Conservation (phyloP, 2,888 invertebrate species). For the Alloplasta piceator region DNA sequence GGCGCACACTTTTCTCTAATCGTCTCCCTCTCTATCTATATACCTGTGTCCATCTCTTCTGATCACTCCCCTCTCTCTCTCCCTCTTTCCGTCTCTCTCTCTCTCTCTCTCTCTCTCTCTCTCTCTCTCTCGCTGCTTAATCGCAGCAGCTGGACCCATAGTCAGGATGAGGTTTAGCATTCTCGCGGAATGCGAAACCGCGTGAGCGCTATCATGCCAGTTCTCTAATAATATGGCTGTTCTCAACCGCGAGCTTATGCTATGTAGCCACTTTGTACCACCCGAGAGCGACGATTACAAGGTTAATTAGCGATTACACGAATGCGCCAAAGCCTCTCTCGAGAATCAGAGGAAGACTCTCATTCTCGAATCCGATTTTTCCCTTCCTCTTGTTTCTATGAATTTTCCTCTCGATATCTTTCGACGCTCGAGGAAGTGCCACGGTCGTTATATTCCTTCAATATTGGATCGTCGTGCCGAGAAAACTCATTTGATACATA, state of each 20-base stretch:
- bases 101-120: slow-evolving; percentile 5
- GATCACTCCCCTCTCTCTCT: slow-evolving; percentile 5
- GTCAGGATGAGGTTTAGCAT: slow-evolving; percentile 34
- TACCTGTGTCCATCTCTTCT: neutral
- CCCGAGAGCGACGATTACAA: slow-evolving; percentile 61
- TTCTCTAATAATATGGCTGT: slow-evolving; percentile 57
- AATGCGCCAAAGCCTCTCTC: too few relatives aligned
- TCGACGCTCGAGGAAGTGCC: slow-evolving; percentile 24
- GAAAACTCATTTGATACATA: slow-evolving; percentile 11
- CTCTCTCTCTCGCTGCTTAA: slow-evolving; percentile 15
- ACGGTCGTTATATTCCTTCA: slow-evolving; percentile 29
- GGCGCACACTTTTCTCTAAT: slow-evolving; percentile 7
- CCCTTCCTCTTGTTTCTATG: slow-evolving; percentile 16
- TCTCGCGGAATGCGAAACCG: slow-evolving; percentile 63
- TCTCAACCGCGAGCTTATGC: slow-evolving; percentile 53
- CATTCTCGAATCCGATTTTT: neutral
- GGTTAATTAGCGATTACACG: slow-evolving; percentile 64
- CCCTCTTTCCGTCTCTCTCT: slow-evolving; percentile 10
- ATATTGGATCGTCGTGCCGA: slow-evolving; percentile 6
- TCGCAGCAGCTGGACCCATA: slow-evolving; percentile 45
- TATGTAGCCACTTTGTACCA: slow-evolving; percentile 64
- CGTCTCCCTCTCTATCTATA: neutral
- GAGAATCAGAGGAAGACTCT: too few relatives aligned
- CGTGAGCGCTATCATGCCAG: slow-evolving; percentile 59
- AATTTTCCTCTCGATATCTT: slow-evolving; percentile 42